Percentiles rank a stretch among this genome's conserved stretches.
Conservation (phyloP, 53 echinoderm and acorn worm species). For the Echinometra lucunter region DNA sequence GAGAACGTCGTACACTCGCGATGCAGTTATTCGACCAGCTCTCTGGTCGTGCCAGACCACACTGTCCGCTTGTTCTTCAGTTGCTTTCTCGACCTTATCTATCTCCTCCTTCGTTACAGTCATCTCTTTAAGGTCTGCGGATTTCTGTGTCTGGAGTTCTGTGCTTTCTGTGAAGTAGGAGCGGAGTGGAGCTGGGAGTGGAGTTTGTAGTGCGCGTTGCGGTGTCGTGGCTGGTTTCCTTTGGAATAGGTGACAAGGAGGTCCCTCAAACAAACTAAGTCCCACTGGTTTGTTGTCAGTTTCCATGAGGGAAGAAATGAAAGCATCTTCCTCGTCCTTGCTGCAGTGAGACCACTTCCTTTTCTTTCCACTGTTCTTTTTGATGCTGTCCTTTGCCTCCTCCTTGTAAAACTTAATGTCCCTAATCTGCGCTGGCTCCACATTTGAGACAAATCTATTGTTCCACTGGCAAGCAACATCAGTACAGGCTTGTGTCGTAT, state of each 20-base stretch:
- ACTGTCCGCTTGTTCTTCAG: slow-evolving; percentile 43
- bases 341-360: slow-evolving; percentile 48
- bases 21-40: slow-evolving; percentile 77
- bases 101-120: slow-evolving; percentile 22
- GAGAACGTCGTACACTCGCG: slow-evolving; percentile 65
- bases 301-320: slow-evolving; percentile 57
- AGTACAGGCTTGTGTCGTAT: slow-evolving; percentile 50
- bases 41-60: slow-evolving; percentile 63
- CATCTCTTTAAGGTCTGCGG: slow-evolving; percentile 15
- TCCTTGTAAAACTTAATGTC: slow-evolving; percentile 46
- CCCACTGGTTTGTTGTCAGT: slow-evolving; percentile 55
- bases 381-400: slow-evolving; percentile 49
- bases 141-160: slow-evolving; percentile 41
- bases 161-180: slow-evolving; percentile 38
- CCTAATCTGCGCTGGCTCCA: slow-evolving; percentile 21
- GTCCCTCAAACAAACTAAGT: slow-evolving; percentile 53
- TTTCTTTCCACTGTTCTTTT: slow-evolving; percentile 32
- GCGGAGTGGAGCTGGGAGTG: slow-evolving; percentile 48
- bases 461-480: slow-evolving; percentile 55
- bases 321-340: slow-evolving; percentile 56
- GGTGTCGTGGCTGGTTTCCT: slow-evolving; percentile 49
- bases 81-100: not conserved
- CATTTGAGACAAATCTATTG: slow-evolving; percentile 52
- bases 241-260: slow-evolving; percentile 35
- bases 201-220: slow-evolving; percentile 19